Evolutionary conservation across 2,888 invertebrate species (phyloP).

Genomic region (Megastigmus dorsalis): DNA sequence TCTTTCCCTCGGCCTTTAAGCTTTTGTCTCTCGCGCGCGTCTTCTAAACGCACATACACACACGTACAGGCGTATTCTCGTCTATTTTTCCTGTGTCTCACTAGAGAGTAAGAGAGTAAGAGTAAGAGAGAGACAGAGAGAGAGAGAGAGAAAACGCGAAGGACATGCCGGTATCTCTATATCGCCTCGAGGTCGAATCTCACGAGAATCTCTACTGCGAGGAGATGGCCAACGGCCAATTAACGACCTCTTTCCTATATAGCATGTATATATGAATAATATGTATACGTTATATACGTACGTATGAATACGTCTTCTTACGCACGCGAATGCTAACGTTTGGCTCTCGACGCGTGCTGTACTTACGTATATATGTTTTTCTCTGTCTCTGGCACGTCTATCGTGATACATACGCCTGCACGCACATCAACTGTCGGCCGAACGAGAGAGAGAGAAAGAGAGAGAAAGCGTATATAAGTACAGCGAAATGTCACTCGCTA

Average conservation of each 20-base stretch:
- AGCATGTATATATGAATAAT: not conserved
- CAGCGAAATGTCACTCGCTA: not conserved
- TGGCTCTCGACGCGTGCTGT: too few relatives aligned
- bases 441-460: too few relatives aligned
- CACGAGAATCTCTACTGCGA: slow-evolving; percentile 42
- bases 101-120: not conserved
- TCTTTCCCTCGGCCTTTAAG: slow-evolving; percentile 10
- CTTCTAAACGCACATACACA: not conserved
- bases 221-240: slow-evolving; percentile 51
- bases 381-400: not conserved
- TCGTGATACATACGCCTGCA: not conserved
- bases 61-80: not conserved
- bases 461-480: too few relatives aligned
- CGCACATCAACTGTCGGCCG: slow-evolving; percentile 41
- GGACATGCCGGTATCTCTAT: slow-evolving; percentile 41
- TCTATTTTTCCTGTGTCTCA: not conserved
- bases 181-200: slow-evolving; percentile 50
- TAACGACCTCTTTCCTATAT: slow-evolving; percentile 33
- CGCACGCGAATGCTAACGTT: not conserved
- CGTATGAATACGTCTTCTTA: not conserved
- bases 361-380: not conserved
- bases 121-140: not conserved
- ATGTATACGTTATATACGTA: not conserved
- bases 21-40: slow-evolving; percentile 17
- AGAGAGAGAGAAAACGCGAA: slow-evolving; percentile 32